These are phyloP conservation scores for Ammodramus savannarum DNA, from an alignment of 2,113 vertebrate species.

Conservation along the genomic window DNA sequence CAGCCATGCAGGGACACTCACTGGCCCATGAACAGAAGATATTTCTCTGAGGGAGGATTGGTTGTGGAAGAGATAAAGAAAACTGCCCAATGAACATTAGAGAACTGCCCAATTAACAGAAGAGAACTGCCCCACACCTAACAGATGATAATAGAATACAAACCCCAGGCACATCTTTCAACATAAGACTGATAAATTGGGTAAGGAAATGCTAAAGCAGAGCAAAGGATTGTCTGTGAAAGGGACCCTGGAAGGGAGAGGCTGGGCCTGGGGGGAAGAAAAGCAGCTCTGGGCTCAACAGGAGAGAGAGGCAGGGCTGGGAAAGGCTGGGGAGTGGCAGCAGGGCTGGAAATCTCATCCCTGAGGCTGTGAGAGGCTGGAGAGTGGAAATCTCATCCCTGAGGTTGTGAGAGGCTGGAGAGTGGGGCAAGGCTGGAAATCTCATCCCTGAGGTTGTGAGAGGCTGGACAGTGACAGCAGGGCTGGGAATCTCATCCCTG, in stretches of 20 bases:
- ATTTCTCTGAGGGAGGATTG: no score
- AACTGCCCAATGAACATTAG: no score
- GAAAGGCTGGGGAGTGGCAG: background rate
- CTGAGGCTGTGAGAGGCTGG: no score
- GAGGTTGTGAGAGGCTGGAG: no score
- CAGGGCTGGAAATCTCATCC: background rate
- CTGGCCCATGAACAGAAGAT: no score
- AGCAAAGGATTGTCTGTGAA: background rate
- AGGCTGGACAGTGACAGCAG: background rate
- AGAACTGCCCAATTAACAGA: no score
- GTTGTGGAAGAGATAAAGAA: no score
- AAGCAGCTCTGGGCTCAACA: background rate
- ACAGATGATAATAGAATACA: background rate
- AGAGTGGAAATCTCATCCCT: background rate
- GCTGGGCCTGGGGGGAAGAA: background rate
- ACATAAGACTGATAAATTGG: background rate
- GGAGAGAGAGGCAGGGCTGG: background rate
- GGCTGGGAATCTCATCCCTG: background rate
- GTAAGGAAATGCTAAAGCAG: background rate
- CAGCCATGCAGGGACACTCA: no score
- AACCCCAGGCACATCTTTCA: no score
- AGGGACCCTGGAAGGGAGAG: background rate
- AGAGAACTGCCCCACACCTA: no score
- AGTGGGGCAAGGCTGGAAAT: no score
- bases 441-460: no score